These are phyloP conservation scores for Coenonympha arcania DNA, from an alignment of 2,888 invertebrate genomes.

Conservation along the genomic window DNA sequence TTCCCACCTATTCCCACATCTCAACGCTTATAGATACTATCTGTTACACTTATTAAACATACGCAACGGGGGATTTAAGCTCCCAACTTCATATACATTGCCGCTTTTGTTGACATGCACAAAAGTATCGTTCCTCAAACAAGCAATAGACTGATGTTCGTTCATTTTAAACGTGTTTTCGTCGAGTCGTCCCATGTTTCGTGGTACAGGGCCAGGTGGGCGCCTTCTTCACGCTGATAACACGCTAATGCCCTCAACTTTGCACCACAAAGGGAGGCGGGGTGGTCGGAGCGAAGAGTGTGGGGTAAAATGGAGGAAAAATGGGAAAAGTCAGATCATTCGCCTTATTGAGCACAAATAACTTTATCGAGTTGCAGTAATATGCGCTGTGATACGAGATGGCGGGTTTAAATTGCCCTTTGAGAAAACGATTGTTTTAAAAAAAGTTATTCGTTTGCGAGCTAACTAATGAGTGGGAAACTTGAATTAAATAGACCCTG, in stretches of 20 bases:
- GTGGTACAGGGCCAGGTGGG: slow-evolving; percentile 64
- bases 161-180: background rate
- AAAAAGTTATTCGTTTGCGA: background rate
- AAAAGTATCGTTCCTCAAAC: background rate
- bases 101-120: slow-evolving; percentile 27
- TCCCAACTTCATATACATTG: slow-evolving; percentile 37
- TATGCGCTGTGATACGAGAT: slow-evolving; percentile 40
- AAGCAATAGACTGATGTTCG: slow-evolving; percentile 17
- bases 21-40: slow-evolving; percentile 73
- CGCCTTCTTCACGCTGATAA: slow-evolving; percentile 73
- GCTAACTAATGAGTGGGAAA: background rate
- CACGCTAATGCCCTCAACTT: slow-evolving; percentile 75
- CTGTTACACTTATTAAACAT: slow-evolving; percentile 61
- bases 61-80: slow-evolving; percentile 19
- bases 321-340: slow-evolving; percentile 70
- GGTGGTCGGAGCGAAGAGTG: slow-evolving; percentile 33
- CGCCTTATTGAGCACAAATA: slow-evolving; percentile 70
- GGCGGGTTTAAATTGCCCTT: slow-evolving; percentile 21
- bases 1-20: slow-evolving; percentile 72
- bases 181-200: slow-evolving; percentile 5
- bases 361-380: slow-evolving; percentile 65
- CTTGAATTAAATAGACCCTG: too few species aligned
- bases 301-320: slow-evolving; percentile 58
- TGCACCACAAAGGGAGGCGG: slow-evolving; percentile 64
- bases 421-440: slow-evolving; percentile 1